Evolutionary conservation across 2,888 invertebrate species (phyloP).

Genomic region (Tricholauxania praeusta): DNA sequence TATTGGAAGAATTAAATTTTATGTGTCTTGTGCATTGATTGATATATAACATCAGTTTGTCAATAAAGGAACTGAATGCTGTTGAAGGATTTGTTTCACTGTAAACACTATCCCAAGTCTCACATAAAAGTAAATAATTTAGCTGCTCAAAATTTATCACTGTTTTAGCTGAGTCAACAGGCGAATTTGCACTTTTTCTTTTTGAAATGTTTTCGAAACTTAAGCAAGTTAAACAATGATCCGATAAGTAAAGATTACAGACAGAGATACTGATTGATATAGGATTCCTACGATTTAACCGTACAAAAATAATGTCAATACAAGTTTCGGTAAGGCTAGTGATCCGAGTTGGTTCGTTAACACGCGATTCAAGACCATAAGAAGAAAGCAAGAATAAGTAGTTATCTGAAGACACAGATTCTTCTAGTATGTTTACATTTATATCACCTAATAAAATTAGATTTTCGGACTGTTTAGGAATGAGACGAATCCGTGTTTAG

Average conservation of each 20-base stretch:
- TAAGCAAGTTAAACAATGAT: too few species aligned
- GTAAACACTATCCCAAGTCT: conserved; percentile 1
- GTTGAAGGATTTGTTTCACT: too few species aligned
- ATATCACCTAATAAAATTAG: conserved; percentile 17
- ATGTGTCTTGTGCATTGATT: too few species aligned
- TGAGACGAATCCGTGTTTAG: too few species aligned
- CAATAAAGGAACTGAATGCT: too few species aligned
- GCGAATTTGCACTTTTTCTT: too few species aligned
- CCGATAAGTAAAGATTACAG: too few species aligned
- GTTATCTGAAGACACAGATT: conserved; percentile 13
- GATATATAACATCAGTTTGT: too few species aligned
- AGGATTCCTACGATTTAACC: background rate
- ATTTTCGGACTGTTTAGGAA: too few species aligned
- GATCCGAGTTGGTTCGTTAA: conserved; percentile 18
- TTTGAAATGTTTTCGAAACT: too few species aligned
- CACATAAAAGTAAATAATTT: background rate
- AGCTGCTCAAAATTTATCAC: background rate
- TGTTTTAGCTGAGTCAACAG: background rate
- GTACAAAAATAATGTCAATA: conserved; percentile 18
- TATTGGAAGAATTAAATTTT: too few species aligned
- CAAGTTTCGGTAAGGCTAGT: conserved; percentile 8
- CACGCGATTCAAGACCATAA: conserved; percentile 28
- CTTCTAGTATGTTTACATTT: conserved; percentile 15
- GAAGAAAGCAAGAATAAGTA: conserved; percentile 23
- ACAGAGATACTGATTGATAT: background rate